Evolutionary conservation across 2,888 invertebrate genomes (phyloP).

Genomic region (Microplitis deprimator): DNA sequence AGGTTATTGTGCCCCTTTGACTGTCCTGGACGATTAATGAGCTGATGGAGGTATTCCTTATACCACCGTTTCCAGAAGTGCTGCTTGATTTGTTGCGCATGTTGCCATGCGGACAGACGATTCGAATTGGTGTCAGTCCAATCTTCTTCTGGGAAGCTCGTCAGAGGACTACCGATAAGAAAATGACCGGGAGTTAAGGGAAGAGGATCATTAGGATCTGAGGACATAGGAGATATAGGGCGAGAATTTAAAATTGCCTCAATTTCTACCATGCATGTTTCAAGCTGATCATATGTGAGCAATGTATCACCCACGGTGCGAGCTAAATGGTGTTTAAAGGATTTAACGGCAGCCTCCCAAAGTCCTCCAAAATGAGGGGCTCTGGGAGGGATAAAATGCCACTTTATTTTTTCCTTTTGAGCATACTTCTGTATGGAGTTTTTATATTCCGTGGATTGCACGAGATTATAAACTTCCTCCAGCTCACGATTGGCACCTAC

Average conservation of each 20-base stretch:
- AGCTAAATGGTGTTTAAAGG: not conserved
- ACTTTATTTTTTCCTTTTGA: not conserved
- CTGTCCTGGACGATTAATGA: too few relatives aligned
- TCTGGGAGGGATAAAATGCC: not conserved
- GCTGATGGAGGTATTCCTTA: too few relatives aligned
- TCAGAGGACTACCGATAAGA: too few relatives aligned
- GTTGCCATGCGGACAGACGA: too few relatives aligned
- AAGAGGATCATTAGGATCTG: not conserved
- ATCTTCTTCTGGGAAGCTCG: too few relatives aligned
- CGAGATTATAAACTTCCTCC: not conserved
- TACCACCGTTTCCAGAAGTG: too few relatives aligned
- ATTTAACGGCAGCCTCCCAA: not conserved
- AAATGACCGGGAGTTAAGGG: not conserved
- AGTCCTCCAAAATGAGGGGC: not conserved
- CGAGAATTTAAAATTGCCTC: not conserved
- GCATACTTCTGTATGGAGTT: not conserved
- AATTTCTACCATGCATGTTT: not conserved
- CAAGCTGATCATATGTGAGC: not conserved
- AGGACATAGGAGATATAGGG: constrained; percentile 4
- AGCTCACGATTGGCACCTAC: not conserved
- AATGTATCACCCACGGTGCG: not conserved
- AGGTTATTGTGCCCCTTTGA: too few relatives aligned
- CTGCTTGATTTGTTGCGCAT: too few relatives aligned
- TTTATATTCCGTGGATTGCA: not conserved
- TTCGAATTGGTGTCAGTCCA: too few relatives aligned